Conservation (phyloP, 2,888 invertebrate genomes). For the Lycia hirtaria region DNA sequence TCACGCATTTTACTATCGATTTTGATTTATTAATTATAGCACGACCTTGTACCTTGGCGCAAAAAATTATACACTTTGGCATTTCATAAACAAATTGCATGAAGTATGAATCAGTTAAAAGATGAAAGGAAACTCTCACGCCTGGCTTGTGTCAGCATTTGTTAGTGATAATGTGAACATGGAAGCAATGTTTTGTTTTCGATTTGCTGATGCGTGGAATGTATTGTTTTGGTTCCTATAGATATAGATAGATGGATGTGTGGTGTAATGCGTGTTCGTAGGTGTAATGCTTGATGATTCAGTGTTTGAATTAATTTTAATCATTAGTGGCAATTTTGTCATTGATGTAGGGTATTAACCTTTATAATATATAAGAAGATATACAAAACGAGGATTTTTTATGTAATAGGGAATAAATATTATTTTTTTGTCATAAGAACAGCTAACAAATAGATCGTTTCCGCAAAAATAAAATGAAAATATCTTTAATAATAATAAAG, state of each 20-base stretch:
- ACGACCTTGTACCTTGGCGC: conserved; percentile 21
- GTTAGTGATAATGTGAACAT: conserved; percentile 9
- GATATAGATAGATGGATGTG: neutral
- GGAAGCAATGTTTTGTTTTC: conserved; percentile 25
- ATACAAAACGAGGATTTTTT: too few relatives aligned
- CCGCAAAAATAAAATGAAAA: too few relatives aligned
- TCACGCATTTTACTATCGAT: neutral
- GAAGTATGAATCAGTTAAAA: conserved; percentile 25
- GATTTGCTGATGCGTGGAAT: conserved; percentile 20
- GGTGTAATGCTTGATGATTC: conserved; percentile 7
- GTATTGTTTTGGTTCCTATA: conserved; percentile 22
- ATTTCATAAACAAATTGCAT: conserved; percentile 27
- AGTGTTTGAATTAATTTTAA: conserved; percentile 1
- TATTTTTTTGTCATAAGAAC: too few relatives aligned
- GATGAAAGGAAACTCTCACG: conserved; percentile 32
- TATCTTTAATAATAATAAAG: too few relatives aligned
- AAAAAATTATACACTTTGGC: conserved; percentile 23
- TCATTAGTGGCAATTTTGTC: neutral
- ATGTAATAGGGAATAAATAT: too few relatives aligned
- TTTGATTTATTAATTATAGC: conserved; percentile 18
- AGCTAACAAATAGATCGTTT: too few relatives aligned
- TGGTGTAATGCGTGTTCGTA: neutral
- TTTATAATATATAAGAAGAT: neutral
- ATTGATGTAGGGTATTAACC: neutral
- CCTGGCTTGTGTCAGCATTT: conserved; percentile 31